Base-by-base conservation (phyloP, 2,888 invertebrate species). In the Agrochola lychnidis region DNA sequence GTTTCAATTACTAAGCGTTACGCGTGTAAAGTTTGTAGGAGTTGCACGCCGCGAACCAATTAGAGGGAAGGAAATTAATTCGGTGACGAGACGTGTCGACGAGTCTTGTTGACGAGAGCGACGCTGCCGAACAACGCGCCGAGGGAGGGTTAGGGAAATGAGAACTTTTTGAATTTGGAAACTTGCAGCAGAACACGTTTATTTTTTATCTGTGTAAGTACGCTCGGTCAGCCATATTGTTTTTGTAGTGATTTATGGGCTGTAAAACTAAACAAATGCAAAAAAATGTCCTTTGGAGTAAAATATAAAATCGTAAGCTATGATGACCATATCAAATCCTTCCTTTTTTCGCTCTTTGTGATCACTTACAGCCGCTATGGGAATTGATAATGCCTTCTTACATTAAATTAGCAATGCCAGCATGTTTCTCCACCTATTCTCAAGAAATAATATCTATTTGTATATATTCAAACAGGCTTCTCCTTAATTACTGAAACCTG, bases 11-110 rank as follows among this genome's bases (percentile, higher is more conserved):
- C 85, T 79, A 83, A 76, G 70, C 79, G 69, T 78, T 76, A 73
- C 79, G 76, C 82, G 80, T 76, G 81, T 87, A 78, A 85, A 87
- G 83, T 87, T 89, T 89, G 89, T 88, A 88, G 88, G 88, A 89
- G 90, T 89, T 89, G 81, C 87, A 85, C 86, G 79, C 88, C 88
- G 86, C 88, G 84, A 89, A 88, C 88, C 89, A 90, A 91, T 91
- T 91, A 92, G 82, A 81, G 78, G 76, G 81, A 85, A 82, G 81
- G 84, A 88, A 91, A 91, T 91, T 91, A 91, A 92, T 92, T 89
- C 89, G 79, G 87, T 81, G 89, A 90, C 87, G 88, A 88, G 86
- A 89, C 79, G 87, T 81, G 86, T 80, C 77, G 75, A 71, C 83
- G 74, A 71, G 69, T 77, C 79, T 72, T 71, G 61, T 72, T 75